Conservation (phyloP, 2,888 invertebrate species). For the Drosophila neonasuta region DNA sequence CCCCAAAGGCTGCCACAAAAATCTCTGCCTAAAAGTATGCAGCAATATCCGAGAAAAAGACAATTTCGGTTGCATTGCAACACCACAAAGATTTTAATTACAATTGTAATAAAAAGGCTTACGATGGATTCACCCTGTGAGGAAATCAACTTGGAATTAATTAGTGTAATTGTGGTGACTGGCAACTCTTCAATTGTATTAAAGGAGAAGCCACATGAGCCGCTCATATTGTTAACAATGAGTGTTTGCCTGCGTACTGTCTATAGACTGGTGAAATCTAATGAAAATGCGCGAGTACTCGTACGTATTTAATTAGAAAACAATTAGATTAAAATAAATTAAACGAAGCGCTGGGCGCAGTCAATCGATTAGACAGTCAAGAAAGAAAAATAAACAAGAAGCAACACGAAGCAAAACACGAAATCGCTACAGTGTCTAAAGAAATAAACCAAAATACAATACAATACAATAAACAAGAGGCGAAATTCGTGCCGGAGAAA, state of each 20-base stretch:
- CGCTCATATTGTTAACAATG: not conserved
- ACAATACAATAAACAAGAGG: slow-evolving; percentile 36
- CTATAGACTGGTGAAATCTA: slow-evolving; percentile 64
- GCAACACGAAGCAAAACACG: slow-evolving; percentile 40
- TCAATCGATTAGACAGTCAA: slow-evolving; percentile 63
- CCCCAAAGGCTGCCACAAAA: slow-evolving; percentile 52
- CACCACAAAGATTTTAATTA: slow-evolving; percentile 33
- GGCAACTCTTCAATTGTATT: slow-evolving; percentile 23
- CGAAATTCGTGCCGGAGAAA: slow-evolving; percentile 74
- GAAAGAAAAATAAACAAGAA: slow-evolving; percentile 43
- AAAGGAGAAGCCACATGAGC: slow-evolving; percentile 12
- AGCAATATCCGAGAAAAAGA: not conserved
- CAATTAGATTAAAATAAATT: slow-evolving; percentile 76
- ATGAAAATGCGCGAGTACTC: slow-evolving; percentile 38
- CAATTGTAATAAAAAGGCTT: slow-evolving; percentile 5
- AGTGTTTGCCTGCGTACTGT: slow-evolving; percentile 21
- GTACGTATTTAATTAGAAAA: slow-evolving; percentile 62
- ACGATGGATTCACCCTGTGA: slow-evolving; percentile 9
- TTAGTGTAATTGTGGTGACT: slow-evolving; percentile 34
- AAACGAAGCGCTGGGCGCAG: slow-evolving; percentile 73
- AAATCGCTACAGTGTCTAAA: slow-evolving; percentile 6
- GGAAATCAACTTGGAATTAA: slow-evolving; percentile 29
- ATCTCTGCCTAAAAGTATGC: slow-evolving; percentile 53
- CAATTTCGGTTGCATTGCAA: slow-evolving; percentile 5
- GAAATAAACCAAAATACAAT: slow-evolving; percentile 32